Evolutionary conservation across 2,888 invertebrate species (phyloP), one percentile per base, ranked within the genome.

Genomic region (Volucella inanis): DNA sequence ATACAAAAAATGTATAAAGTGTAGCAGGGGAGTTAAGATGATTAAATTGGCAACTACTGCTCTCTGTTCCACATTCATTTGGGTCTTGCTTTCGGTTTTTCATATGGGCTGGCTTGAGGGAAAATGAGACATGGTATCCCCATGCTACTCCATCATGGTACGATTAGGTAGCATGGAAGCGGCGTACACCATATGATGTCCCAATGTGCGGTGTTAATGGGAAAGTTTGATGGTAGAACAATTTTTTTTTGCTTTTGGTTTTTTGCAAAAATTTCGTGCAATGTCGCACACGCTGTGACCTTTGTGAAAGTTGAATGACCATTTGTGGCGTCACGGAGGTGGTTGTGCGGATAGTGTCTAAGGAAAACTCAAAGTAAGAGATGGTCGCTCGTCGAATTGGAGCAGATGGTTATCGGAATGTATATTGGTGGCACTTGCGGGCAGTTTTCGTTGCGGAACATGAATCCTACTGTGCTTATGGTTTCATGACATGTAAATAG

Each of bases 231-330:
- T 59, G 57, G 78, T 55, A 54, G 45, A 68, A 22, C 3, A 15
- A 38, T 59, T 59, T 49, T 54, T 31, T 43, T 45, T 18, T 18
- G 1, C n/a, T 39, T 72, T 41, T 22, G 55, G 50, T 8, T 11
- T 52, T 72, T 61, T 71, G 71, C 38, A 57, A 38, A 74, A 64
- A 79, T 71, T 81, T 76, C 81, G 76, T 81, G 81, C 79, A 84
- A 80, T 84, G 84, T 84, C 80, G 80, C 85, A 85, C 85, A 85
- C 81, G 81, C 72, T 80, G 71, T 81, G 85, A 85, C 85, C 85
- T 81, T 85, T 85, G 85, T 85, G 85, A 85, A 85, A 85, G 85
- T 85, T 85, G 81, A 85, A 85, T 85, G 85, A 81, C 85, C 85
- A 85, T 81, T 85, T 81, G 85, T 15, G 81, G 81, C 57, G 55